These are phyloP conservation scores for Drosophila prolongata DNA, from an alignment of 2,888 invertebrate genomes.

Conservation along the genomic window DNA sequence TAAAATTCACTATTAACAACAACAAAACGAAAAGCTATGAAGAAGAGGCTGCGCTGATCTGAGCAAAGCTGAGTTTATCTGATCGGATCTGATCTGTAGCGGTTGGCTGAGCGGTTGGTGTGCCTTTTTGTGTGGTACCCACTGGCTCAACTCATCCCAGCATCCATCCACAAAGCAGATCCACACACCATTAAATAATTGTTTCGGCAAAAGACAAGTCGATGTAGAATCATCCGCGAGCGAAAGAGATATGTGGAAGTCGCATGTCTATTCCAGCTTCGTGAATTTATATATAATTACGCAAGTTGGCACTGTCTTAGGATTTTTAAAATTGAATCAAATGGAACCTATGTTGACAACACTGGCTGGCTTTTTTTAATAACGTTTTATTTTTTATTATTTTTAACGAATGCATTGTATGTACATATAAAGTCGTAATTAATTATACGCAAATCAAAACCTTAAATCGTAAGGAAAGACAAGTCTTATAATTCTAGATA, in stretches of 20 bases:
- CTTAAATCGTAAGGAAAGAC: constrained; percentile 23
- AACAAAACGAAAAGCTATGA: constrained; percentile 8
- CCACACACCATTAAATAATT: neutral
- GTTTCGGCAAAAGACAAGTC: neutral
- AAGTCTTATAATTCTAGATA: constrained; percentile 5
- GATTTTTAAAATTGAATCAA: constrained; percentile 8
- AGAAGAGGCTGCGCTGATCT: neutral
- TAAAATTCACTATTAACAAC: constrained; percentile 45
- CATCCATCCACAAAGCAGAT: neutral
- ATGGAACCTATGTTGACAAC: constrained; percentile 25
- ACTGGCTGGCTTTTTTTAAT: constrained; percentile 31
- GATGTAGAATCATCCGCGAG: neutral
- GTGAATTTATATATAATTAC: neutral
- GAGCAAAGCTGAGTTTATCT: constrained; percentile 14
- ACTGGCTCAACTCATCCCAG: neutral
- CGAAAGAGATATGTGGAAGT: constrained; percentile 4
- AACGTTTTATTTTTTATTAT: constrained; percentile 26
- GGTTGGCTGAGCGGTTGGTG: constrained; percentile 6
- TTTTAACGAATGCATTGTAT: constrained; percentile 43
- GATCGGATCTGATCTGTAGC: constrained; percentile 1
- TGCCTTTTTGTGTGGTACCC: neutral
- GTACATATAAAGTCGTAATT: constrained; percentile 51
- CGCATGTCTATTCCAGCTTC: neutral
- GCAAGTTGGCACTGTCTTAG: constrained; percentile 6
- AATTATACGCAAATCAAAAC: constrained; percentile 35